A percentile compares a stretch with the other conserved stretches of the same genome.
Evolutionary conservation across 2,113 vertebrate genomes (phyloP).

Genomic region (Pterocles orientalis): DNA sequence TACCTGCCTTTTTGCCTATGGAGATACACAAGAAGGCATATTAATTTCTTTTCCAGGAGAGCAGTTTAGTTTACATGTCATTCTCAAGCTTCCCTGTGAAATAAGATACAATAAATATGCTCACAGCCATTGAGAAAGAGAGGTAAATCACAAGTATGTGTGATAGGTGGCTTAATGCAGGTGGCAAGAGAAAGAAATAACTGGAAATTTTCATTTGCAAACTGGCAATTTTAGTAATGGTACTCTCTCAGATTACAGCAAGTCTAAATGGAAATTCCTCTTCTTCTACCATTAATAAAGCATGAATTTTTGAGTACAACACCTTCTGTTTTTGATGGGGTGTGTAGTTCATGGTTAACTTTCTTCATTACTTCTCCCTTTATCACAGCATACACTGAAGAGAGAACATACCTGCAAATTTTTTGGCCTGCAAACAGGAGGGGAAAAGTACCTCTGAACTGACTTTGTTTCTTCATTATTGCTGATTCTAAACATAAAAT

Average conservation of each 20-base stretch:
- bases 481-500: not conserved
- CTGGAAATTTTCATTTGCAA: not conserved
- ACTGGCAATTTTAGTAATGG: not conserved
- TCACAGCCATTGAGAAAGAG: accelerated
- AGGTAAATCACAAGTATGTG: not conserved
- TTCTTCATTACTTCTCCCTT: not conserved
- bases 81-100: not conserved
- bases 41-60: not conserved
- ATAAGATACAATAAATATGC: not conserved
- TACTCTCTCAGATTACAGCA: not conserved
- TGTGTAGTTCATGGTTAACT: not conserved
- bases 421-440: not conserved
- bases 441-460: not conserved
- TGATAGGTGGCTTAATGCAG: not conserved
- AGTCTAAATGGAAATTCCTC: not conserved
- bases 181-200: not conserved
- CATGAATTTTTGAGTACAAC: not conserved
- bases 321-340: not conserved
- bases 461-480: not conserved
- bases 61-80: not conserved
- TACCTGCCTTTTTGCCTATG: not conserved
- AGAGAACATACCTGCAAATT: not conserved
- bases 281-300: not conserved
- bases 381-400: not conserved
- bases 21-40: not conserved